Percentiles rank a stretch among this genome's conserved stretches.
Conservation (phyloP, 2,113 vertebrate genomes). For the Aleadryas rufinucha region DNA sequence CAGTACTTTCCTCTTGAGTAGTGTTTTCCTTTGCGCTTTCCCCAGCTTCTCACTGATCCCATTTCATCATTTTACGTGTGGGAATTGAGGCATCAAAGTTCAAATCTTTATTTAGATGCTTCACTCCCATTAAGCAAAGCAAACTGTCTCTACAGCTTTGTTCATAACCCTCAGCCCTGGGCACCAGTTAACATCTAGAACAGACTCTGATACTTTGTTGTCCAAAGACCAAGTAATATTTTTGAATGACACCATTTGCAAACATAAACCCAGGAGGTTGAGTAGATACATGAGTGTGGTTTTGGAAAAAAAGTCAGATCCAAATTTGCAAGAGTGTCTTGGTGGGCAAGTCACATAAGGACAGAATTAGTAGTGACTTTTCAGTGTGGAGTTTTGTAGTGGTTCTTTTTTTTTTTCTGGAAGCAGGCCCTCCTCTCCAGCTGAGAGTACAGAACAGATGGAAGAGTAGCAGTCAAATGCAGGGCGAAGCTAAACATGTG, state of each 20-base stretch:
- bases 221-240: neutral
- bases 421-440: neutral
- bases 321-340: neutral
- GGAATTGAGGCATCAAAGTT: neutral
- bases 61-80: neutral
- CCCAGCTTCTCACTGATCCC: neutral
- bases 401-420: neutral
- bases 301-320: neutral
- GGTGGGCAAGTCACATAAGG: rapidly evolving
- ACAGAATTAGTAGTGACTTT: neutral
- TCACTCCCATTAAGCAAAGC: neutral
- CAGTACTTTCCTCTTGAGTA: neutral
- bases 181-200: neutral
- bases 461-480: neutral
- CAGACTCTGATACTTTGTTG: neutral
- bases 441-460: neutral
- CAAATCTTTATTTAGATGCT: neutral
- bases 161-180: neutral
- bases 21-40: neutral
- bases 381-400: neutral
- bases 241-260: neutral
- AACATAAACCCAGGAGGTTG: neutral
- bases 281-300: neutral
- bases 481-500: neutral
- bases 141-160: neutral